Evolutionary conservation across 2,888 invertebrate genomes (phyloP).

Genomic region (Strigamia transsilvanica): DNA sequence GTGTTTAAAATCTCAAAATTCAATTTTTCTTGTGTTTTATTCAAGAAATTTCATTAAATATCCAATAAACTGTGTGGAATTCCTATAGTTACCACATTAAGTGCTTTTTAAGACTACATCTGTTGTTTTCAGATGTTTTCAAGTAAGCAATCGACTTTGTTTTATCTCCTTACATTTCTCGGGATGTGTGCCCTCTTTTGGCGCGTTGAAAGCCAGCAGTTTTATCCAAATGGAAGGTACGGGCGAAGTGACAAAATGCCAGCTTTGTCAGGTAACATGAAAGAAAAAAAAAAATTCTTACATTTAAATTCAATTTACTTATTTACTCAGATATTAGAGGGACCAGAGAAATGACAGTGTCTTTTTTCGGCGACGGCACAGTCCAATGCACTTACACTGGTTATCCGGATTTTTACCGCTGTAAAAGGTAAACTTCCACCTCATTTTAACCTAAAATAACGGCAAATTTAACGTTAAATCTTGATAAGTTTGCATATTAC

Average conservation of each 20-base stretch:
- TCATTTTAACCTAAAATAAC: no score
- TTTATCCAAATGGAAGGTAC: slow-evolving; percentile 56
- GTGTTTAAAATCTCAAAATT: no score
- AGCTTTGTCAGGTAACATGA: slow-evolving; percentile 50
- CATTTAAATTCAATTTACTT: neutral
- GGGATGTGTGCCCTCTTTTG: neutral
- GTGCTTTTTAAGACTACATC: slow-evolving; percentile 26
- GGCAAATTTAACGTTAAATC: no score
- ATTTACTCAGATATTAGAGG: slow-evolving; percentile 49
- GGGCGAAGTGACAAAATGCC: slow-evolving; percentile 55
- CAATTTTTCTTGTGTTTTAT: no score
- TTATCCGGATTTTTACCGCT: slow-evolving; percentile 55
- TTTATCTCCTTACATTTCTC: slow-evolving; percentile 23
- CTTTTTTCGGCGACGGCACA: slow-evolving; percentile 55
- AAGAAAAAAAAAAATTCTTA: neutral
- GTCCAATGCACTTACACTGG: slow-evolving; percentile 56
- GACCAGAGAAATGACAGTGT: slow-evolving; percentile 56
- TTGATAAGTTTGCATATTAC: no score
- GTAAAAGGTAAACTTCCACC: slow-evolving; percentile 52
- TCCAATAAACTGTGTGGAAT: no score
- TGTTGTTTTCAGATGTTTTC: slow-evolving; percentile 45
- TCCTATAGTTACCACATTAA: neutral
- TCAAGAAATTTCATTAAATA: no score
- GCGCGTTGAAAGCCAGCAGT: slow-evolving; percentile 52
- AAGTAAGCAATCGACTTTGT: slow-evolving; percentile 25